Evolutionary conservation across 2,797 vertebrate species (phyloP).

Genomic region (Gobionotothen gibberifrons): DNA sequence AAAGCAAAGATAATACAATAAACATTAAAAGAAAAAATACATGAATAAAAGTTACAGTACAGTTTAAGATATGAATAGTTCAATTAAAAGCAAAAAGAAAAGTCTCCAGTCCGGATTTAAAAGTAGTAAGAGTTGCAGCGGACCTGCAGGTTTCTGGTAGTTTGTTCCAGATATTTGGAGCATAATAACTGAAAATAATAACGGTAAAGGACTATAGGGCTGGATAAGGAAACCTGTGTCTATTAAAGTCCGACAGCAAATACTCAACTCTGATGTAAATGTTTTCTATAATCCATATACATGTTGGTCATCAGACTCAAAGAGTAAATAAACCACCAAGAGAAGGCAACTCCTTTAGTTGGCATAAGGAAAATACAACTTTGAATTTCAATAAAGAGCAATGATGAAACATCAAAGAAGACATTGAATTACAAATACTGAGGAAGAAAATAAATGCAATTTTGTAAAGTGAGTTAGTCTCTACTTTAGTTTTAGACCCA

Average conservation of each 20-base stretch:
- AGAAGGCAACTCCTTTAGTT: neutral
- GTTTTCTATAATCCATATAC: conserved; percentile 17
- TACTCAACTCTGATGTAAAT: conserved; percentile 12
- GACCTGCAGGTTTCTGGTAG: too few species aligned
- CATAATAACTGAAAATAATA: too few species aligned
- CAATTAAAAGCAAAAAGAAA: too few species aligned
- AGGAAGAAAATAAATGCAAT: conserved; percentile 11
- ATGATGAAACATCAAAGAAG: conserved; percentile 15
- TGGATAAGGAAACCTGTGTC: conserved; percentile 9
- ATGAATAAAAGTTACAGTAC: too few species aligned
- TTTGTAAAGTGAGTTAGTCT: neutral
- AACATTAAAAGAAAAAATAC: too few species aligned
- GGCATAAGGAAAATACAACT: neutral
- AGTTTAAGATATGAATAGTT: too few species aligned
- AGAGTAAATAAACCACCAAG: conserved; percentile 7
- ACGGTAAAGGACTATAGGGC: neutral
- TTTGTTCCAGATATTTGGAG: too few species aligned
- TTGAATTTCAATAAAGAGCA: conserved; percentile 13
- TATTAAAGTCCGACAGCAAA: neutral
- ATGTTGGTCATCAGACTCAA: conserved; percentile 24
- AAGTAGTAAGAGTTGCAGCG: too few species aligned
- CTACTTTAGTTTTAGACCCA: neutral
- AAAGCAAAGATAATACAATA: too few species aligned
- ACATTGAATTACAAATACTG: conserved; percentile 13
- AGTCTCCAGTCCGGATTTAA: too few species aligned